Base-by-base conservation (phyloP, 2,113 vertebrate genomes). In the Tapirus terrestris region DNA sequence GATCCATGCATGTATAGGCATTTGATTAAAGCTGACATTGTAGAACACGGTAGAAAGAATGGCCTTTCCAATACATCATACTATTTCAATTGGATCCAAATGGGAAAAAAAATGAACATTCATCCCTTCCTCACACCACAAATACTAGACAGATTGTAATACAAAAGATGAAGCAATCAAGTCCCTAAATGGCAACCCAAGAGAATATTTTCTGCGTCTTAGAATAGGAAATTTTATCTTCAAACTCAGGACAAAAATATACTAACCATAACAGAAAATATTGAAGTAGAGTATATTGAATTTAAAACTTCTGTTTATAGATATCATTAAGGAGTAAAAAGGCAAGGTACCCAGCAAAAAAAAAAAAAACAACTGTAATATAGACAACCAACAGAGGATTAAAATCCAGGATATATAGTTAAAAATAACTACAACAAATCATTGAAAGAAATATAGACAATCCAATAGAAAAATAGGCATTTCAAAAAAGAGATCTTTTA, bases 241-340 rank as follows among this genome's bases (percentile, higher is more conserved):
- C 79, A 84, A 88, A 80, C 21, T 94, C 25, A 65, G 25, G n/a
- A 70, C 29, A 84, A 88, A 96, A 92, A 76, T 77, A 31, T 23
- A 83, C 14, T 53, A 56, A 87, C 7, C 10, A n/a, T 51, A 73
- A 73, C 2, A 95, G n/a, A n/a, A 93, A 83, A 91, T 48, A 65
- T 4, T 70, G 7, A 85, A 43, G 27, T 77, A 4, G 4, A 87
- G 4, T 58, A 93, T 51, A 83, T 12, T 77, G 36, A 89, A 67
- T 79, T 61, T 56, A 89, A 94, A 76, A 93, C 10, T n/a, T 94
- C 5, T 29, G 12, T 72, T 82, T 76, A 70, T 27, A 18, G 12
- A 21, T n/a, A 72, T n/a, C 11, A 63, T 86, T 86, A 43, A 87
- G 16, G n/a, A 67, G 27, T 70, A 27, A 93, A 93, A 91, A 45